Percentiles rank a stretch among this genome's conserved stretches.
phyloP scores from a whole-genome alignment of 2,113 vertebrate species.

The Otocyon megalotis region DNA sequence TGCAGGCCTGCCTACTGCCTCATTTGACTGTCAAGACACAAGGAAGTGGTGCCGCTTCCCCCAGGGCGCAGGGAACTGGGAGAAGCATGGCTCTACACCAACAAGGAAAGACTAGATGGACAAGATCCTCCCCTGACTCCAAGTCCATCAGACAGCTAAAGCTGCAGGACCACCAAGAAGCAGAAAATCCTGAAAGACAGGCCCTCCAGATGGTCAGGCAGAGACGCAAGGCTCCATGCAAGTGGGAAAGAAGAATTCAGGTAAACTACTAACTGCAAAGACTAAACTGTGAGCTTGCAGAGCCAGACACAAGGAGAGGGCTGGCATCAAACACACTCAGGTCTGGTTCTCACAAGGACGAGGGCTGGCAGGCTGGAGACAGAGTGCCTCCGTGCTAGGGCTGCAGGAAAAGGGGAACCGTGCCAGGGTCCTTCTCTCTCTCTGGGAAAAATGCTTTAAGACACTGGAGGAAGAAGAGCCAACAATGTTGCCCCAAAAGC shows the following conservation, averaged over 20 bases:
- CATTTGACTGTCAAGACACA: not conserved
- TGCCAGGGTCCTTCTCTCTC: not conserved
- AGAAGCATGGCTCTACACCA: fast-evolving
- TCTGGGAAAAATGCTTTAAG: fast-evolving
- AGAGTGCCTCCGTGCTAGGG: not conserved
- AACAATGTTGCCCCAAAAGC: not conserved
- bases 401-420: not conserved
- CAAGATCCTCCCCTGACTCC: too few species aligned
- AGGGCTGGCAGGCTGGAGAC: not conserved
- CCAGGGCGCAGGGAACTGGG: not conserved
- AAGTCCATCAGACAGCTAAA: not conserved
- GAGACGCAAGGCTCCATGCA: not conserved
- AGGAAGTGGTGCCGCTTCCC: not conserved
- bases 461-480: not conserved
- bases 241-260: not conserved
- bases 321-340: too few species aligned
- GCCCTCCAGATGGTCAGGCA: not conserved
- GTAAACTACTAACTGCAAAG: not conserved
- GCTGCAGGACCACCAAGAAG: not conserved
- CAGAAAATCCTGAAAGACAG: not conserved
- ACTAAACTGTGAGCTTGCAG: not conserved
- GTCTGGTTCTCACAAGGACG: fast-evolving
- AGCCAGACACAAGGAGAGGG: not conserved
- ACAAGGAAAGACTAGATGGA: too few species aligned
- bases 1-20: fast-evolving